Percentiles rank a stretch among this genome's conserved stretches.
Evolutionary conservation across 1,140 invertebrate species (phyloP).

Genomic region (Panagrolaimus sp.): DNA sequence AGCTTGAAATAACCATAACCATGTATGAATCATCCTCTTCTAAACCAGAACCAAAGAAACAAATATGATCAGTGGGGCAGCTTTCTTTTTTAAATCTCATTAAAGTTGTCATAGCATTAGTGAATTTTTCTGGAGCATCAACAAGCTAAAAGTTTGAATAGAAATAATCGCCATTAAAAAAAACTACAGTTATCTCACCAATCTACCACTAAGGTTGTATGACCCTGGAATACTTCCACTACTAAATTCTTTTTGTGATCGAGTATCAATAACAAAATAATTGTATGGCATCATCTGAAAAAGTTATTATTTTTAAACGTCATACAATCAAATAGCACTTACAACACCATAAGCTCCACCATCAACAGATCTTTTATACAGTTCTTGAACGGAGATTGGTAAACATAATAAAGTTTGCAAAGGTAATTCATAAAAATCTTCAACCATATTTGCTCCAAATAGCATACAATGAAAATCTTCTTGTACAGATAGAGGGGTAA

Average conservation of each 20-base stretch:
- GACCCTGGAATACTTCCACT: conserved; percentile 89
- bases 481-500: conserved; percentile 85
- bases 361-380: conserved; percentile 49
- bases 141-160: conserved; percentile 68
- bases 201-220: conserved; percentile 91
- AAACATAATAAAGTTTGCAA: conserved; percentile 82
- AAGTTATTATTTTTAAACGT: conserved; percentile 68
- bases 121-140: conserved; percentile 86
- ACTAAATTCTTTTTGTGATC: conserved; percentile 92
- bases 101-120: conserved; percentile 85
- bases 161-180: conserved; percentile 21
- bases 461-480: conserved; percentile 63
- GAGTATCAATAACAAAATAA: conserved; percentile 94
- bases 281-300: conserved; percentile 65
- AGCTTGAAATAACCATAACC: conserved; percentile 94
- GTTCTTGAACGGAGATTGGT: conserved; percentile 72
- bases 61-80: conserved; percentile 68
- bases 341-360: conserved; percentile 20
- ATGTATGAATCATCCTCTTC: conserved; percentile 86
- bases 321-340: conserved; percentile 15
- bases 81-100: conserved; percentile 63
- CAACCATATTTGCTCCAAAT: conserved; percentile 60
- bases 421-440: conserved; percentile 55
- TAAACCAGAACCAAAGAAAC: conserved; percentile 88
- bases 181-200: conserved; percentile 63